phyloP scores from a whole-genome alignment of 2,113 vertebrate genomes.

The Lota lota region DNA sequence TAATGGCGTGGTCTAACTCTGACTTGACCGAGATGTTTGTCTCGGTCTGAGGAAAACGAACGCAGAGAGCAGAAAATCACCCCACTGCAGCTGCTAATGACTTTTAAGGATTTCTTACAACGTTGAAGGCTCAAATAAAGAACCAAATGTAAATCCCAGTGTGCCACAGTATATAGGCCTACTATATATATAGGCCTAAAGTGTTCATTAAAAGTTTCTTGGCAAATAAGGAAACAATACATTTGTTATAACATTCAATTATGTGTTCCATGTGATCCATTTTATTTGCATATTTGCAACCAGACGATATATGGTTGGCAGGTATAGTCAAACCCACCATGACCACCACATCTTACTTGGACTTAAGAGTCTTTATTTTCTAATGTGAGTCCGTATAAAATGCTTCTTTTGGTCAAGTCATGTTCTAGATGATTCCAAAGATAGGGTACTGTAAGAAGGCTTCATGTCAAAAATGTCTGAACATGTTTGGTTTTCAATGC shows the following conservation, averaged over 20 bases:
- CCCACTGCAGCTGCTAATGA: neutral
- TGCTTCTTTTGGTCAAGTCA: no score
- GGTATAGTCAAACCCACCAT: neutral
- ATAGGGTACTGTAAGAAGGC: no score
- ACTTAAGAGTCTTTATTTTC: no score
- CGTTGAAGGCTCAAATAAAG: slow-evolving; percentile 21
- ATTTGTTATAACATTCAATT: slow-evolving; percentile 55
- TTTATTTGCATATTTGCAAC: slow-evolving; percentile 57
- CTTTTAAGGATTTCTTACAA: slow-evolving; percentile 28
- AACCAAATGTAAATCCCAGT: slow-evolving; percentile 4
- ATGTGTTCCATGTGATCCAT: slow-evolving; percentile 29
- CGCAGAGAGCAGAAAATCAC: slow-evolving; percentile 20
- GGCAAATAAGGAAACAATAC: slow-evolving; percentile 39
- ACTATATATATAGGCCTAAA: no score
- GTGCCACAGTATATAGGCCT: no score
- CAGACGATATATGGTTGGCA: slow-evolving; percentile 52
- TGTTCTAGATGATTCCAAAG: no score
- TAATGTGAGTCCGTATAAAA: neutral
- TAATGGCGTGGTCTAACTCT: slow-evolving; percentile 16
- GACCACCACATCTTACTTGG: no score
- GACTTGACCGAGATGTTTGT: slow-evolving; percentile 17
- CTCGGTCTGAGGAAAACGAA: slow-evolving; percentile 23
- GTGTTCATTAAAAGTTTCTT: slow-evolving; percentile 45
- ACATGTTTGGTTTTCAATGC: no score
- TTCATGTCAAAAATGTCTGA: no score